Evolutionary conservation across 2,888 invertebrate species (phyloP), one percentile per base, ranked within the genome.

Genomic region (Trisateles emortualis): DNA sequence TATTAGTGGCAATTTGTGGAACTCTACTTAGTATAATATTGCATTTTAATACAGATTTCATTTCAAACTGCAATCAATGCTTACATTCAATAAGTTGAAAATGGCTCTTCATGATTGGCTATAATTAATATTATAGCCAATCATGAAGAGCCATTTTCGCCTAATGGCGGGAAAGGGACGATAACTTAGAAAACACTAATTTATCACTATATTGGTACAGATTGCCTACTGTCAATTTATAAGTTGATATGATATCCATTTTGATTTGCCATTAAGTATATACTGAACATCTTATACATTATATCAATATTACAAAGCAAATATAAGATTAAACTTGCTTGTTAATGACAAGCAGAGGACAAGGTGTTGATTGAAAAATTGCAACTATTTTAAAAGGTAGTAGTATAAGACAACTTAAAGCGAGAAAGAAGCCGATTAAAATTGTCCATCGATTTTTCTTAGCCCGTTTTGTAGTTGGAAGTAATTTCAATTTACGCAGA

Each of bases 1-100:
- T 66, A 72, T 68, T 73, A 66, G 57, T 74, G 72, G 72, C 69
- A 72, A 70, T 76, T 63, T 64, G 40, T 70, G 64, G 64, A 72
- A 64, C 51, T 61, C 68, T 71, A 69, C 68, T 51, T 56, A 63
- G 40, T 63, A 69, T 55, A 48, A 40, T 50, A 59, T 53, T 59
- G 59, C 41, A 40, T 42, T 57, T 54, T 14, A 52, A 41, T 45
- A 52, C 52, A 52, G 38, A 51, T 48, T 24, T 43, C 29, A 30
- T 57, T 54, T 41, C 47, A 59, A 48, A 63, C 49, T 50, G 59
- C 49, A 48, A 19, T 49, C 40, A 36, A 59, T 53, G 49, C 52
- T 45, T 48, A 47, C 50, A 46, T 35, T 47, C 32, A 47, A 39
- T 52, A 38, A 44, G 55, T 54, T 50, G 54, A 57, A 54, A 11